phyloP scores from a whole-genome alignment of 2,113 vertebrate genomes.

The Numida meleagris region DNA sequence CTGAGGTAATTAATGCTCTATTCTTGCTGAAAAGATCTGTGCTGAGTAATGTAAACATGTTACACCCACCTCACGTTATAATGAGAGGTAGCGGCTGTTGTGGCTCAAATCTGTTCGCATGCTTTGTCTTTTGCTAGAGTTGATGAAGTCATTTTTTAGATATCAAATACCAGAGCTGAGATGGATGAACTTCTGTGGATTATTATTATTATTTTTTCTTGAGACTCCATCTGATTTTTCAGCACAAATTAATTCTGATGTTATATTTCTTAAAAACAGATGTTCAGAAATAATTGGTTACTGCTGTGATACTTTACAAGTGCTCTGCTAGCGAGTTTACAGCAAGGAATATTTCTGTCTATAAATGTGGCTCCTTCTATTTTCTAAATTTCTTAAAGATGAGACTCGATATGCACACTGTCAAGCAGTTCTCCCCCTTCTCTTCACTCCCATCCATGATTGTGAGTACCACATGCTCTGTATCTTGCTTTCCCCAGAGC shows the following conservation, averaged over 20 bases:
- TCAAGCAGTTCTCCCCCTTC: not conserved
- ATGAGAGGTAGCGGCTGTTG: not conserved
- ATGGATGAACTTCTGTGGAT: not conserved
- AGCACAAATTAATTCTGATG: not conserved
- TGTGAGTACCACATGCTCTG: accelerated
- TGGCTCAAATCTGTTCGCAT: not conserved
- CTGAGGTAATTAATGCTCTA: not conserved
- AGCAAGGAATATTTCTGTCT: not conserved
- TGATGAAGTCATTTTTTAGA: not conserved
- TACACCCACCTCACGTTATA: not conserved
- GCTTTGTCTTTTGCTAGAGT: not conserved
- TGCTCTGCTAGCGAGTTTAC: not conserved
- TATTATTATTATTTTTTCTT: not conserved
- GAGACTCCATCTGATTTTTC: not conserved
- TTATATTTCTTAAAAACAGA: not conserved
- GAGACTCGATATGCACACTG: accelerated
- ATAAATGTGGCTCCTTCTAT: not conserved
- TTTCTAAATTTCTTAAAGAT: not conserved
- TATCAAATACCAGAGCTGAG: not conserved
- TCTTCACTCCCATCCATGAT: not conserved
- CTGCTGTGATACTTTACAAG: not conserved
- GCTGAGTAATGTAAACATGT: not conserved
- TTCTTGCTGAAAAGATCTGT: not conserved
- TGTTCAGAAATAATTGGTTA: not conserved
- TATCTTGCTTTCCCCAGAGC: not conserved